Base-by-base conservation (phyloP, 2,113 vertebrate genomes). In the Mugil cephalus region DNA sequence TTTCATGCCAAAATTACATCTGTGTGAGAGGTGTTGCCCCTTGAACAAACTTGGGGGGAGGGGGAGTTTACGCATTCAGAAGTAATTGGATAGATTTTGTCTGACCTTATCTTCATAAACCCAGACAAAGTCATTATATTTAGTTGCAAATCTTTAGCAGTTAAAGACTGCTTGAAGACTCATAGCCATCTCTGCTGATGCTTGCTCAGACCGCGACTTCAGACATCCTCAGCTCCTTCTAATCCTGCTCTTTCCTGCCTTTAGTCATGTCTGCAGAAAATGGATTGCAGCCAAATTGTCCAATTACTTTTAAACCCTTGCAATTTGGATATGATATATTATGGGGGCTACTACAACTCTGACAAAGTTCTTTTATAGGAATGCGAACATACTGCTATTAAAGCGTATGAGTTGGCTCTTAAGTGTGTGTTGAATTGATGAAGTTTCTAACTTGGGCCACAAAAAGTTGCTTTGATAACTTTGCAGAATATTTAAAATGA, bases 231-330 rank as follows among this genome's bases (percentile, higher is more conserved):
- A 14, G 55, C 17, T 39, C 47, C 2, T 1, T 3, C 18, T 18
- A 0, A 4, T 19, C 19, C 10, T 21, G 47, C 6, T n/a, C 36
- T 11, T 10, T 56, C 42, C 47, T 56, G 52, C n/a, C 52, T 46
- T 46, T 39, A 30, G 24, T 30, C 24, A 48, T 1, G 46, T 6
- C 52, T 36, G 15, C 34, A 46, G 30, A 40, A 55, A 13, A 7
- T 56, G 45, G 17, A 55, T 36, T 19, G 65, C 51, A 47, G 35
- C 51, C 51, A 15, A 36, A 30, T 30, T 46, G 66, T 69, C 42
- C 66, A 58, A 47, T 69, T 48, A 19, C 34, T 55, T 58, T 56
- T 39, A 69, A 39, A 48, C 42, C 35, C 17, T 47, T 30, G 2
- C 24, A 30, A 5, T 47, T 6, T 8, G 0, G 18, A 50, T 17